Percentiles rank a stretch among this genome's conserved stretches.
Evolutionary conservation across 2,888 invertebrate genomes (phyloP).

Genomic region (Drosophila flavopinicola): DNA sequence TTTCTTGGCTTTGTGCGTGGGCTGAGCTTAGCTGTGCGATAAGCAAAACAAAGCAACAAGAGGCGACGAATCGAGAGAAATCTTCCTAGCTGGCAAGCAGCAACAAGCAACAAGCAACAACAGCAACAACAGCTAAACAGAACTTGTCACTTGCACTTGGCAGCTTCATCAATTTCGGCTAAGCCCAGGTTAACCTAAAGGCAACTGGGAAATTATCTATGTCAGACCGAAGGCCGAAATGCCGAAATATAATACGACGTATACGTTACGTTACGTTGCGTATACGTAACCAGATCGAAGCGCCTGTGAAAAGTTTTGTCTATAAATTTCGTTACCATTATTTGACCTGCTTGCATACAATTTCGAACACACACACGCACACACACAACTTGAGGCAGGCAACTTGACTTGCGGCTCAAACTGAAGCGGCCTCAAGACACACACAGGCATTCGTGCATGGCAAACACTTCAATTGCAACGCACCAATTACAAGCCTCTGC

Average conservation of each 20-base stretch:
- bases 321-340: constrained; percentile 69
- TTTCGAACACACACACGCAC: constrained; percentile 37
- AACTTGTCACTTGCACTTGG: constrained; percentile 75
- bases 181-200: constrained; percentile 53
- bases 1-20: constrained; percentile 34
- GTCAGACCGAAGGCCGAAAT: not conserved
- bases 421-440: constrained; percentile 70
- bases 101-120: too few species aligned
- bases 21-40: constrained; percentile 21
- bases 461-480: constrained; percentile 79
- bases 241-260: not conserved
- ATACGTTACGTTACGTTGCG: not conserved
- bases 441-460: constrained; percentile 75
- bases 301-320: constrained; percentile 56
- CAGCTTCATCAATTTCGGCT: constrained; percentile 74
- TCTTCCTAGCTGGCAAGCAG: too few species aligned
- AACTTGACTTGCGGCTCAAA: constrained; percentile 41
- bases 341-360: constrained; percentile 80
- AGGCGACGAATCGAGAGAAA: constrained; percentile 22
- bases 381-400: constrained; percentile 6
- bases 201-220: constrained; percentile 46
- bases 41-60: constrained; percentile 37
- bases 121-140: constrained; percentile 16
- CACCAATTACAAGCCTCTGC: constrained; percentile 75
- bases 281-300: constrained; percentile 15